These are phyloP conservation scores for Cosmia trapezina DNA, from an alignment of 2,888 invertebrate species.

Conservation along the genomic window DNA sequence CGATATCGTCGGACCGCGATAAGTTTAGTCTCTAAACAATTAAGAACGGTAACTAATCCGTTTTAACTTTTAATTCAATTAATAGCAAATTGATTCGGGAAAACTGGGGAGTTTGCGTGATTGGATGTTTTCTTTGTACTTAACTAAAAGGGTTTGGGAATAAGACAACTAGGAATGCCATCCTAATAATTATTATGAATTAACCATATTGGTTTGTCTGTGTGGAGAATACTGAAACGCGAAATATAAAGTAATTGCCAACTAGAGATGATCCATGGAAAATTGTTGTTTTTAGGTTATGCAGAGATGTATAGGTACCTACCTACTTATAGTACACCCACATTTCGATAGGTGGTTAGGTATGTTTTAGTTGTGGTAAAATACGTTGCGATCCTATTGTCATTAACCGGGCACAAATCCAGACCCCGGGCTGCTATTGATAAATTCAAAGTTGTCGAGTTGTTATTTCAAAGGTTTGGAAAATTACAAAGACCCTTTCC, in stretches of 20 bases:
- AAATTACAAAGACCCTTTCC: background rate
- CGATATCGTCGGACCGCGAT: slow-evolving; percentile 29
- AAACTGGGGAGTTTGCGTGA: background rate
- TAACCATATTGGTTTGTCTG: too few species aligned
- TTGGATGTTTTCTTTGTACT: background rate
- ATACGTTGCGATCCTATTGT: background rate
- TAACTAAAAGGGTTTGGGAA: background rate
- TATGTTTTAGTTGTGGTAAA: too few species aligned
- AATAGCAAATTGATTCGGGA: slow-evolving; percentile 20
- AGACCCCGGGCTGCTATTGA: background rate
- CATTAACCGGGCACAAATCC: background rate
- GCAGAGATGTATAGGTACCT: too few species aligned
- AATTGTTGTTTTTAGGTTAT: too few species aligned
- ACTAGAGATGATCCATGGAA: too few species aligned
- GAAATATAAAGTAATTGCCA: background rate
- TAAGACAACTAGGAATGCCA: background rate
- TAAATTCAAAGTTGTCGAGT: background rate
- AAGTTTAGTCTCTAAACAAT: slow-evolving; percentile 46
- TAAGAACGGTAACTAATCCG: slow-evolving; percentile 40
- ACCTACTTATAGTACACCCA: background rate
- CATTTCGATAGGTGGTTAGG: background rate
- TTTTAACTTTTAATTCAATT: slow-evolving; percentile 29
- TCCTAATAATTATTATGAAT: too few species aligned
- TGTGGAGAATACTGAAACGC: background rate
- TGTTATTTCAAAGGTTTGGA: background rate